Evolutionary conservation across 2,888 invertebrate species (phyloP), one percentile per base, ranked within the genome.

Genomic region (Bugula neritina): DNA sequence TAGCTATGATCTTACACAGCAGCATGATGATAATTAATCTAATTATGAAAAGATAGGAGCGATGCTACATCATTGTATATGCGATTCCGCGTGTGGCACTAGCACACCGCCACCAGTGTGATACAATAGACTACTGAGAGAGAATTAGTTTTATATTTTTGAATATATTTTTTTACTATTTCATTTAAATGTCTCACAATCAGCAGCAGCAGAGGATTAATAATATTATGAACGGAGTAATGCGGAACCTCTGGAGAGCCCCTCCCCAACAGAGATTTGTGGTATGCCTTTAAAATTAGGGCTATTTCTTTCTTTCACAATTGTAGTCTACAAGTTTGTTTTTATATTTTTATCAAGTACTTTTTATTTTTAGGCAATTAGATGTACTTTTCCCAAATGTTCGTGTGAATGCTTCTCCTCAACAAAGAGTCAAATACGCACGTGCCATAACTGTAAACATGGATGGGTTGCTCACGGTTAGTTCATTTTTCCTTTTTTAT

Each of bases 391-490:
- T 69, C 88, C 87, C 72, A 88, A 86, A 77, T 90, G 90, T 80
- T 84, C 86, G 76, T 90, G 90, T 82, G 89, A 89, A 76, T 89
- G 89, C 77, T 90, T 90, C 84, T 87, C 88, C 54, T 90, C 90
- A 35, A 89, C 89, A 72, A 89, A 89, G 80, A 83, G 87, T 76
- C 88, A 88, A 79, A 86, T 90, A 74, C 87, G 90, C 72, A 88
- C 87, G 82, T 90, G 90, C 85, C 89, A 89, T 79, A 87, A 87
- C 75, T 90, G 90, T 82, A 88, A 88, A 78, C 90, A 90, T 83
- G 89, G 90, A 75, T 90, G 90, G 90, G 90, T 90, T 73, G 88
- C 89, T 77, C 90, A 90, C 83, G 90, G 90, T 90, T 82, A 89
- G 90, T 79, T 23, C 23, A 27, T 31, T 31, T 5, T n/a, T 2